Conservation (phyloP, 2,797 vertebrate species). For the Chiroxiphia lanceolata region DNA sequence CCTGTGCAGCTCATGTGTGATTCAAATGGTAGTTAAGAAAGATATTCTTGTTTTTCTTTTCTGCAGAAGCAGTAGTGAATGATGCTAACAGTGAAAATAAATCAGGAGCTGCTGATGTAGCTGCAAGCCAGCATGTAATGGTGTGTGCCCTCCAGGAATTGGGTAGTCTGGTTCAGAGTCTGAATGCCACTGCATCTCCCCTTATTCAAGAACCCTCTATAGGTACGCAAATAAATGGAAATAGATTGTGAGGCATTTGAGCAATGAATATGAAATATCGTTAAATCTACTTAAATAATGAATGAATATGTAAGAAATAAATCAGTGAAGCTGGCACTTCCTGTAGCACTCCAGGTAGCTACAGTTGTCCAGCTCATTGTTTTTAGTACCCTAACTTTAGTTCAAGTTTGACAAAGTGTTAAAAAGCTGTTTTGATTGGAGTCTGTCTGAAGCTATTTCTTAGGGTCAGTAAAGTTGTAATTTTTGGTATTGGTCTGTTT, state of each 20-base stretch:
- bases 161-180: constrained; percentile 94
- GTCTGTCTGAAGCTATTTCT: background rate
- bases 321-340: background rate
- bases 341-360: background rate
- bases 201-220: constrained; percentile 97
- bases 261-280: background rate
- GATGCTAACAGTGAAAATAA: constrained; percentile 94
- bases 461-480: background rate
- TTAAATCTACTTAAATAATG: background rate
- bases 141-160: constrained; percentile 97
- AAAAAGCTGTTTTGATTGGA: background rate
- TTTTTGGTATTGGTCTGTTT: background rate
- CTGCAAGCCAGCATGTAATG: constrained; percentile 98
- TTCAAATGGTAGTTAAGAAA: background rate
- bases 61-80: constrained; percentile 93
- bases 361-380: background rate
- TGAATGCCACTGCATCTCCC: constrained; percentile 94
- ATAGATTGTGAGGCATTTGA: background rate
- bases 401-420: background rate
- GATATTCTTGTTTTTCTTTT: constrained; percentile 7
- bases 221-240: constrained; percentile 75
- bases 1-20: background rate
- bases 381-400: background rate
- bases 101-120: constrained; percentile 89
- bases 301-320: background rate